Base-by-base conservation (phyloP, 2,888 invertebrate genomes). In the Serripes groenlandicus region DNA sequence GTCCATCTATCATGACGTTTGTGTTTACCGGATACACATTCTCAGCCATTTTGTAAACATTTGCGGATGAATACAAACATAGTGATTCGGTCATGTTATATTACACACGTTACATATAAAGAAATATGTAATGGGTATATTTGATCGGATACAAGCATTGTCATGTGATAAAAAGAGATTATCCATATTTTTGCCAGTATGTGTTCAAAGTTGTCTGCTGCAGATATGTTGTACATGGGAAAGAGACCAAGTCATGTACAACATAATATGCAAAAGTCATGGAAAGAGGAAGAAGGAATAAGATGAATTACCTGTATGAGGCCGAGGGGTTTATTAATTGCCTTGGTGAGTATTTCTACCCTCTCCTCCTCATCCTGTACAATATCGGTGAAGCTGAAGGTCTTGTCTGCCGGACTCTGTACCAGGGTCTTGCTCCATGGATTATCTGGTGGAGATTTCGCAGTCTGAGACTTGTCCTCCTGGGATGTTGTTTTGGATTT, bases 281-380 rank as follows among this genome's bases (percentile, higher is more conserved):
- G n/a, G 5, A 15, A 15, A 15, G 56, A 15, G 7, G 5, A 23
- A 15, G 23, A 56, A 56, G n/a, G 9, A 15, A 9, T 56, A 1
- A 9, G 35, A 35, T 68, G 37, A 1, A 3, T 7, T 35, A 97
- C 97, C 96, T 97, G 97, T 23, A 97, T 97, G 87, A 97, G 95
- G 78, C 95, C 94, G 32, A 98, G 95, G 0, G 97, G 96, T 93
- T 97, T 97, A 9, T 96, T 96, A 92, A 96, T 96, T 90, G 97
- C 96, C 92, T 96, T 96, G 1, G 96, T 96, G 85, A 96, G 96
- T 91, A 97, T 96, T 86, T 97, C 97, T 83, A 96, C 96, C 92
- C 97, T 97, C 75, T 96, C 28, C 89, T 96, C 96, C 94, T 97
- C 97, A 89, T 97, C 97, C 21, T 96, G 96, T 72, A 97, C 95